Evolutionary conservation across 2,113 vertebrate species (phyloP).

Genomic region (Furnarius figulus): DNA sequence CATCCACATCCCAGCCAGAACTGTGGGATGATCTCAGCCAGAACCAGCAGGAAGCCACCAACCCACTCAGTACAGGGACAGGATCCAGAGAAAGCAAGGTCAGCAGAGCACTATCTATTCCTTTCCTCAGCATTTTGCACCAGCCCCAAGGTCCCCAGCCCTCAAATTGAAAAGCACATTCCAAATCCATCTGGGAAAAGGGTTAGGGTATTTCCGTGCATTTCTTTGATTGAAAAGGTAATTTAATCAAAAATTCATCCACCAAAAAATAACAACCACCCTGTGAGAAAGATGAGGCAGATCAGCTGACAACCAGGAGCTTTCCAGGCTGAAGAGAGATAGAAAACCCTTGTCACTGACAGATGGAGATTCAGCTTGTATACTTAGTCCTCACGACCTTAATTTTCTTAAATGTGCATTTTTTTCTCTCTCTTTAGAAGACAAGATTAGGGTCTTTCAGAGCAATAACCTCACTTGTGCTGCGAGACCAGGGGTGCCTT

Average conservation of each 20-base stretch:
- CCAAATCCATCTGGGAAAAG: neutral
- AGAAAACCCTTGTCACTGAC: neutral
- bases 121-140: neutral
- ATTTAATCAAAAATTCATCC: constrained; percentile 23
- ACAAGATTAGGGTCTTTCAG: neutral
- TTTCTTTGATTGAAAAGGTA: neutral
- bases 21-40: neutral
- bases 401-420: constrained; percentile 49
- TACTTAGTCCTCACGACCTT: constrained; percentile 36
- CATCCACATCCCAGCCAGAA: rapidly evolving
- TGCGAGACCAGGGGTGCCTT: neutral
- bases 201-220: neutral
- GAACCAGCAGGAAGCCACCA: neutral
- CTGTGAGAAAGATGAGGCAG: neutral
- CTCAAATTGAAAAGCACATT: neutral
- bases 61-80: rapidly evolving
- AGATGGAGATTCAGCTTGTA: constrained; percentile 38
- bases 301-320: constrained; percentile 46
- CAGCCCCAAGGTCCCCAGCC: neutral
- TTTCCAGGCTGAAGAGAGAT: neutral
- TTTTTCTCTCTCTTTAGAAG: neutral
- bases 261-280: constrained; percentile 4
- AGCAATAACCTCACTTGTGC: neutral
- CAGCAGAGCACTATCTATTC: rapidly evolving
- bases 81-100: rapidly evolving